Conservation (phyloP, 2,113 vertebrate species). For the Heliornis fulica region DNA sequence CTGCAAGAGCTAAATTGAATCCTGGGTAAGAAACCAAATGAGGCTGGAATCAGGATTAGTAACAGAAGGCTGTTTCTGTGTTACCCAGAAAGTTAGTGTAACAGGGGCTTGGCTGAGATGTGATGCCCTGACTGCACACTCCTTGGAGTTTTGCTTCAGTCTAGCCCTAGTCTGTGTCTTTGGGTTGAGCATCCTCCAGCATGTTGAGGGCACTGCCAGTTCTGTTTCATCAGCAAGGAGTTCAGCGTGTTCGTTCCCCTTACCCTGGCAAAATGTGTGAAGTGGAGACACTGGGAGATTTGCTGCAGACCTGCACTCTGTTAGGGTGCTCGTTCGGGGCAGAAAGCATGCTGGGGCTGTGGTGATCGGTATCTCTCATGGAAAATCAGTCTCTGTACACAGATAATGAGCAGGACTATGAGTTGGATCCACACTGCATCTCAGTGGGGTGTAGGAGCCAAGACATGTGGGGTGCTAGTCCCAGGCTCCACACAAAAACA, state of each 20-base stretch:
- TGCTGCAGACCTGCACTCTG: background rate
- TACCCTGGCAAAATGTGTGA: rapidly evolving
- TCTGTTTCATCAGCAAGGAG: background rate
- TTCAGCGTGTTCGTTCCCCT: rapidly evolving
- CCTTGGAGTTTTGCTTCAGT: background rate
- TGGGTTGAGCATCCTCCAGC: background rate
- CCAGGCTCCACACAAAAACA: background rate
- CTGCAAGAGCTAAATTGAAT: background rate
- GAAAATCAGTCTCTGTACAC: background rate
- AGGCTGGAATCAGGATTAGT: background rate
- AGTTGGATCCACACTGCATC: background rate
- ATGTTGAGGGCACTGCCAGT: background rate
- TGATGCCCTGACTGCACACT: background rate
- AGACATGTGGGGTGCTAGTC: background rate
- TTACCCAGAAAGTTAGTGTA: background rate
- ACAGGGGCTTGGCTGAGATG: background rate
- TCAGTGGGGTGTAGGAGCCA: background rate
- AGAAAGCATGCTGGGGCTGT: background rate
- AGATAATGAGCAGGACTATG: background rate
- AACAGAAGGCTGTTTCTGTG: background rate
- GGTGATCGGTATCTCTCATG: background rate
- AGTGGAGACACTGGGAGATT: background rate
- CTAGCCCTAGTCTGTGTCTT: background rate
- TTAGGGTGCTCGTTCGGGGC: background rate
- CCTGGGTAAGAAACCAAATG: background rate